Percentiles rank a stretch among this genome's conserved stretches.
phyloP scores from a whole-genome alignment of 2,113 vertebrate genomes.

The Psittacara wagleri region DNA sequence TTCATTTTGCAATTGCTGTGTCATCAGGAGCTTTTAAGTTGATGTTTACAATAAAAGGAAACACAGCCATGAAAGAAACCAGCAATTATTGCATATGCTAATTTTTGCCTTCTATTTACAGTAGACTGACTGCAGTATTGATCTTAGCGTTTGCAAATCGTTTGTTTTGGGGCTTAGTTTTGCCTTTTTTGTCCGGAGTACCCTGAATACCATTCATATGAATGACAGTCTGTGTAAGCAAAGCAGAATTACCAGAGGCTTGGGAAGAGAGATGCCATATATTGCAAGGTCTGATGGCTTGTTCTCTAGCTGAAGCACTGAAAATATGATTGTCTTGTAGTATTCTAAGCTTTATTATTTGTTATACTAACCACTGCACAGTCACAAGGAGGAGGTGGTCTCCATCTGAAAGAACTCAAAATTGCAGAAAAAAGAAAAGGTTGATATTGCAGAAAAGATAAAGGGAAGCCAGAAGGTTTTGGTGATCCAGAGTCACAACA shows the following conservation, averaged over 20 bases:
- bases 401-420: not conserved
- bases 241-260: not conserved
- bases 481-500: not conserved
- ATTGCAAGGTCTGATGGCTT: not conserved
- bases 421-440: not conserved
- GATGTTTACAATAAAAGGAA: constrained; percentile 44
- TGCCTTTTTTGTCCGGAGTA: not conserved
- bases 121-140: not conserved
- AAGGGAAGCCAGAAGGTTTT: not conserved
- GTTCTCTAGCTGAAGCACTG: not conserved
- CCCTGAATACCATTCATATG: not conserved
- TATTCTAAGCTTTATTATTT: not conserved
- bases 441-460: not conserved
- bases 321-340: not conserved
- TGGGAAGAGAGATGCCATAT: not conserved
- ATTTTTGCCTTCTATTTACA: constrained; percentile 31
- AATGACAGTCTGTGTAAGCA: not conserved
- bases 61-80: constrained; percentile 20
- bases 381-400: not conserved
- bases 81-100: constrained; percentile 24
- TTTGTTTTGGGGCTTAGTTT: not conserved
- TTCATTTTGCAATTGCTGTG: constrained; percentile 46
- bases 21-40: constrained; percentile 65
- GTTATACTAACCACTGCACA: not conserved
- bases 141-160: not conserved